phyloP scores from a whole-genome alignment of 2,113 vertebrate genomes.

The Grammomys surdaster region DNA sequence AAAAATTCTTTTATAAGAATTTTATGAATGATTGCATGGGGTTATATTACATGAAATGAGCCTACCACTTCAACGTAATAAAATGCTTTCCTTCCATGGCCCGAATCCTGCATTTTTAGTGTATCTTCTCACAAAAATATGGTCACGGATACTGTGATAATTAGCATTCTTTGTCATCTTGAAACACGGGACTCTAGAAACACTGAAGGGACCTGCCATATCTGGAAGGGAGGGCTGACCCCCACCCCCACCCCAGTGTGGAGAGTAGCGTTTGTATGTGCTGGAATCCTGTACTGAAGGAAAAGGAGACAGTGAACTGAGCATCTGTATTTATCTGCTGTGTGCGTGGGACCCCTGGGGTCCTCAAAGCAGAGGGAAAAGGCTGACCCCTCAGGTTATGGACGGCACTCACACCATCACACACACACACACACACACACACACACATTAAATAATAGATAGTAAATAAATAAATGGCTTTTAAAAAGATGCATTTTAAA shows the following conservation, averaged over 20 bases:
- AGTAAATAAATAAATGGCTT: no score
- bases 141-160: no score
- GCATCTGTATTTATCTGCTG: not conserved
- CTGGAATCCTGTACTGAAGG: not conserved
- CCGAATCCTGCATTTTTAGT: not conserved
- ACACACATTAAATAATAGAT: not conserved
- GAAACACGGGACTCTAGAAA: not conserved
- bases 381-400: no score
- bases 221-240: not conserved
- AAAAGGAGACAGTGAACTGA: not conserved
- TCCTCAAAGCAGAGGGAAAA: not conserved
- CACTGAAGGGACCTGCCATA: not conserved
- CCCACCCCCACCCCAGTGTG: not conserved
- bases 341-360: rapidly evolving
- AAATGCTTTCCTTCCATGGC: not conserved
- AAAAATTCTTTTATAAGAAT: not conserved
- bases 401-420: not conserved
- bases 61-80: not conserved
- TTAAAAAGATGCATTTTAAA: not conserved
- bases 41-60: not conserved
- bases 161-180: not conserved
- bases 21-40: not conserved
- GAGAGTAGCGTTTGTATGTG: not conserved
- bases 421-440: not conserved
- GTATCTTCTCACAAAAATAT: not conserved